Conservation (phyloP, 2,113 vertebrate species). For the Cyanoramphus novaezelandiae region DNA sequence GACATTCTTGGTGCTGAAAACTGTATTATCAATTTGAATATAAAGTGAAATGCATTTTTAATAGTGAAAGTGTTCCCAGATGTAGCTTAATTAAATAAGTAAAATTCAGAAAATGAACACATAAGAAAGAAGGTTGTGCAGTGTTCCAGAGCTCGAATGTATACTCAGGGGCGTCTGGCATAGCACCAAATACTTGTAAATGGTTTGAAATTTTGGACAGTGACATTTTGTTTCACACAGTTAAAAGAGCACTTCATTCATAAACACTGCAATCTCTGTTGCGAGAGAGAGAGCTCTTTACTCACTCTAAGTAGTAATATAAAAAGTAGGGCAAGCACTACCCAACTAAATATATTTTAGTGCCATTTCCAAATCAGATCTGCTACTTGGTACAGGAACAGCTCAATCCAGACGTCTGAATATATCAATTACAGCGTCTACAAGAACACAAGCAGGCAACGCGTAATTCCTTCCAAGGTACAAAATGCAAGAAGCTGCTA, state of each 20-base stretch:
- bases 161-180: neutral
- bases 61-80: neutral
- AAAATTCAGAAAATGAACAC: neutral
- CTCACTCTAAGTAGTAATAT: neutral
- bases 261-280: neutral
- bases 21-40: neutral
- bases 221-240: neutral
- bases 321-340: neutral
- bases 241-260: neutral
- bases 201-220: neutral
- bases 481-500: conserved; percentile 41
- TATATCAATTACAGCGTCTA: neutral
- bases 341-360: neutral
- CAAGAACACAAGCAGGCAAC: neutral
- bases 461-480: neutral
- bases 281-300: neutral
- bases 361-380: neutral
- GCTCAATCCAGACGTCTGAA: neutral
- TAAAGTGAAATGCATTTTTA: neutral
- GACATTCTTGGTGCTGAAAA: neutral
- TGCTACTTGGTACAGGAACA: neutral
- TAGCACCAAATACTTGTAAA: neutral
- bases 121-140: neutral
- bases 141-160: neutral
- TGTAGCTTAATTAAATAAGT: neutral